A percentile compares a stretch with the other conserved stretches of the same genome.
Evolutionary conservation across 2,113 vertebrate genomes (phyloP).

Genomic region (Heptranchias perlo): DNA sequence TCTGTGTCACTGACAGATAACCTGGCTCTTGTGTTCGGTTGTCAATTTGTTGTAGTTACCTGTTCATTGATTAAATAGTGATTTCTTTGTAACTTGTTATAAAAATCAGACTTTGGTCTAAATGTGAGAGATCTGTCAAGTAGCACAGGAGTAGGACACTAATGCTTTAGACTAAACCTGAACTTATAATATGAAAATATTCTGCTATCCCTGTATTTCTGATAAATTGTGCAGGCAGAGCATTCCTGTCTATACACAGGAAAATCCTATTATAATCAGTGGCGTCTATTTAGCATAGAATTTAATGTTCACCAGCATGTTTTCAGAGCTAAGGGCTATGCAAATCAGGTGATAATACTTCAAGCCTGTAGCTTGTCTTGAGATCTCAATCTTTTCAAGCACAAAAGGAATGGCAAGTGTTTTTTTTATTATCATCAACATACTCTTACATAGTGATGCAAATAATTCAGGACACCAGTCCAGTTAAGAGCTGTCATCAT

Average conservation of each 20-base stretch:
- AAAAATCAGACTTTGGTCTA: neutral
- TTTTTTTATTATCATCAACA: neutral
- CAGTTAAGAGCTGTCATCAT: neutral
- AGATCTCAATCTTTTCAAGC: neutral
- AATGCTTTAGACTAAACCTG: neutral
- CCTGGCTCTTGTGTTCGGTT: neutral
- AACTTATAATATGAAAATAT: neutral
- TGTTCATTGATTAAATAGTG: neutral
- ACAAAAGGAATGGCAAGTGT: neutral
- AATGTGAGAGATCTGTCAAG: neutral
- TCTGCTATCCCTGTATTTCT: neutral
- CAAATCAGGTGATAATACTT: neutral
- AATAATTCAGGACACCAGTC: neutral
- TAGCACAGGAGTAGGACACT: neutral
- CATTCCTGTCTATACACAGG: neutral
- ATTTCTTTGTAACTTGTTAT: neutral
- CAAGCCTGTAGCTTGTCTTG: neutral
- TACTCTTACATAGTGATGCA: neutral
- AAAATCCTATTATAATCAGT: neutral
- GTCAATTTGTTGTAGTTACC: neutral
- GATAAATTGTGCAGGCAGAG: neutral
- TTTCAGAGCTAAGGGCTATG: neutral
- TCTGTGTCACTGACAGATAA: neutral
- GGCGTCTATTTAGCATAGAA: neutral
- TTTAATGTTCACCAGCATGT: neutral